Evolutionary conservation across 1,140 invertebrate genomes (phyloP), one percentile per base, ranked within the genome.

Genomic region (Babylonia areolata): DNA sequence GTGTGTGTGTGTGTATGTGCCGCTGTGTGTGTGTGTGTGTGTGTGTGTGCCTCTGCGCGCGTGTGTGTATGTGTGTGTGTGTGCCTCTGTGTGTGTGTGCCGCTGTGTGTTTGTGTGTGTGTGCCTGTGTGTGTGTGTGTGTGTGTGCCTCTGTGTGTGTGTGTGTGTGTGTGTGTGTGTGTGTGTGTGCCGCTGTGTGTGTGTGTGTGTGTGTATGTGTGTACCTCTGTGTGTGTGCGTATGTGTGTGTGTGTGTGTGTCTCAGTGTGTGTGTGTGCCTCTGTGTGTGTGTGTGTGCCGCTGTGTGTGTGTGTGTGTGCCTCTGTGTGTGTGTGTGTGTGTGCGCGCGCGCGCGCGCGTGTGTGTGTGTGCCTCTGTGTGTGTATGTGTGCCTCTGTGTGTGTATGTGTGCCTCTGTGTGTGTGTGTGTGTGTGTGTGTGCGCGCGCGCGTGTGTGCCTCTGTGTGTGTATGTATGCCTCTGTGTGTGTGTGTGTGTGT

Each of bases 351-450:
- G 73, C 31, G 73, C 23, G 73, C 23, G 73, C 23, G 75, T 40
- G 75, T 77, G 75, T 40, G 75, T 40, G 75, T 40, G 37, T 40
- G 75, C 40, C 15, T 17, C 37, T 77, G 75, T 28, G 37, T 77
- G 75, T 28, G 75, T 77, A 37, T 40, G 75, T 40, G 37, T 77
- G 75, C 40, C 17, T 77, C 37, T 77, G 75, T 77, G 75, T 77
- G 39, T 77, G 75, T 77, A 15, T 40, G 75, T 77, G 75, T 77
- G 75, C 28, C 37, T 77, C 37, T 77, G 75, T 42, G 75, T 77
- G 75, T 77, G 75, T 77, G 75, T 77, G 75, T 77, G 23, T 77
- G 75, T 77, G 3, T 77, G 75, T 40, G 75, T 77, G 75, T 77
- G 75, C 23, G 75, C 23, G 75, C 40, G 75, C 12, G 31, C 11